Evolutionary conservation across 2,797 vertebrate species (phyloP).

Genomic region (Petrocephalus sullivani): DNA sequence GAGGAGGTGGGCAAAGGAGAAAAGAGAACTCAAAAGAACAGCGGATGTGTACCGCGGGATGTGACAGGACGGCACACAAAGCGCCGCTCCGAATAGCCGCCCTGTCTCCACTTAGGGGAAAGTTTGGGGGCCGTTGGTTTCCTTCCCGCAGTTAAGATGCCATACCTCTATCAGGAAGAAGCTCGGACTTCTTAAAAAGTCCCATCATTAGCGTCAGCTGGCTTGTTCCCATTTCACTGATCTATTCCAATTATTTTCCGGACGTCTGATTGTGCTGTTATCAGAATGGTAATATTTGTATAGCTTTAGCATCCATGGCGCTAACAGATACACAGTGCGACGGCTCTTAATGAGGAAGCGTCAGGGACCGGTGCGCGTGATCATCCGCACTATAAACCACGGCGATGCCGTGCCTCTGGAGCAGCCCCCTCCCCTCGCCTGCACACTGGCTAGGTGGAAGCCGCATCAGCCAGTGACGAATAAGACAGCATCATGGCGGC

Average conservation of each 20-base stretch:
- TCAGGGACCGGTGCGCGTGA: not conserved
- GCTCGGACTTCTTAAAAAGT: not conserved
- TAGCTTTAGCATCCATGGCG: not conserved
- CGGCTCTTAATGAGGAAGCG: not conserved
- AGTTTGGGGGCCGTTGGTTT: not conserved
- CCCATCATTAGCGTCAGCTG: not conserved
- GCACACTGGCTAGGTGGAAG: not conserved
- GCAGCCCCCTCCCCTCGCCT: too few relatives aligned
- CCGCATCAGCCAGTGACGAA: constrained; percentile 30
- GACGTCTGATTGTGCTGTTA: not conserved
- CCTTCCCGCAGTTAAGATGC: not conserved
- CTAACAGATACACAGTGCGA: not conserved
- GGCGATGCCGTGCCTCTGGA: not conserved
- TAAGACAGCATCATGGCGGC: constrained; percentile 35
- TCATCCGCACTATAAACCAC: not conserved
- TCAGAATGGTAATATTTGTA: not conserved
- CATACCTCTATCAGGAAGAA: not conserved
- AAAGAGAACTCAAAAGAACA: not conserved
- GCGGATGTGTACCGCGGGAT: not conserved
- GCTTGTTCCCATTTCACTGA: not conserved
- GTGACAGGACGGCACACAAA: not conserved
- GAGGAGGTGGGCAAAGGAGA: not conserved
- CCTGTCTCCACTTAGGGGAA: not conserved
- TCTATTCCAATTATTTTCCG: not conserved
- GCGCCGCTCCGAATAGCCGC: not conserved